Base-by-base conservation (phyloP, 2,888 invertebrate species). In the Drosophila merina region DNA sequence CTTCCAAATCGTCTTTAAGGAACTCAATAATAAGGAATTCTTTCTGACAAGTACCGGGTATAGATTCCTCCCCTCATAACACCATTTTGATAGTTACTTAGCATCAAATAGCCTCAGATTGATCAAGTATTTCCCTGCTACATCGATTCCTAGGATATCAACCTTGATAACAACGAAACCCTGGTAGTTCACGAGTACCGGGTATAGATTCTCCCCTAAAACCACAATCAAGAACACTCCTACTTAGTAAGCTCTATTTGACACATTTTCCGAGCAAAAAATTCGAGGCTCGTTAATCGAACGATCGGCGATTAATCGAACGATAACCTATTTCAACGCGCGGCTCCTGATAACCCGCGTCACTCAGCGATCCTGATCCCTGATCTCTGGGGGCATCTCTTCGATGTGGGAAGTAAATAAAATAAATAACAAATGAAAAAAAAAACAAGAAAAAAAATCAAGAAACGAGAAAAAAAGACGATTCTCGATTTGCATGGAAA, bases 261-360 rank as follows among this genome's bases (percentile, higher is more conserved):
- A 33, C 33, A 38, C 12, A 7, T 51, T 48, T 31, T 3, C 30
- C 33, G 36, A 20, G 1, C 44, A 30, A 28, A 3, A 74, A 76
- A 64, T 84, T 85, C 66, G 85, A 63, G 55, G 64, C 73, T 62
- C 72, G 70, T 85, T 74, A 85, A 85, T 76, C 74, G 82, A 72
- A 73, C 77, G 79, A 85, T 83, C 54, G 72, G 60, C 79, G 71
- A 14, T 52, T 20, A 20, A 20, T 20, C 20, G 20, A 51, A n/a
- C 44, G 85, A 82, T 83, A 82, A 82, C 82, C 82, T 79, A 82
- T 84, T 84, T 80, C 63, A 80, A 66, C 70, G 68, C 40, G 55
- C 10, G 48, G 12, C 14, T n/a, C 10, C 50, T 56, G 82, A 83
- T 83, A 83, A 79, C 82, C 86, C 62, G 52, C 45, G 60, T 62